phyloP scores from a whole-genome alignment of 37 sponge, comb jelly and placozoan species.

The Bolinopsis microptera region DNA sequence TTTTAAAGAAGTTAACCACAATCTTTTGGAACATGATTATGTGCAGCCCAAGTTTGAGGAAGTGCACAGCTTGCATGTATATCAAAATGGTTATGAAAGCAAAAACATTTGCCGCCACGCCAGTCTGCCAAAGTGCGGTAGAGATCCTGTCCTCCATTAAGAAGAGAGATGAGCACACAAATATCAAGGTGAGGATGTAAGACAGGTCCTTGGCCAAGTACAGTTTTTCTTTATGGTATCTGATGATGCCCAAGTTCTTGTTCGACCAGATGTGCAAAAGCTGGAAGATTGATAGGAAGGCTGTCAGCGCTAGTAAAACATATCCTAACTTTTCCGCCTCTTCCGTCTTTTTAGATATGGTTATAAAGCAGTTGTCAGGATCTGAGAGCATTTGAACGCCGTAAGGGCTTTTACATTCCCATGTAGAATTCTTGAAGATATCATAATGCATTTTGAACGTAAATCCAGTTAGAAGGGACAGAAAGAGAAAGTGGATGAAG shows the following conservation, averaged over 20 bases:
- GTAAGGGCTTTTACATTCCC: neutral
- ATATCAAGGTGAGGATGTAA: neutral
- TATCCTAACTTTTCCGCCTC: neutral
- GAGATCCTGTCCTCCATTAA: neutral
- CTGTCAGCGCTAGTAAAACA: neutral
- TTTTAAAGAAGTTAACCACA: neutral
- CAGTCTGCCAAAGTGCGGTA: neutral
- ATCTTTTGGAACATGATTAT: constrained; percentile 2
- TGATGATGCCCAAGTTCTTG: neutral
- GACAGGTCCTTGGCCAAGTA: neutral
- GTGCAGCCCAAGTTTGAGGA: neutral
- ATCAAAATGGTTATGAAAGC: neutral
- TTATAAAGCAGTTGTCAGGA: neutral
- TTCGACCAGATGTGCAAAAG: neutral
- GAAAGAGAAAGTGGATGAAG: neutral
- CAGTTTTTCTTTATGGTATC: neutral
- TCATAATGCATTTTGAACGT: neutral
- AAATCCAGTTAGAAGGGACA: neutral
- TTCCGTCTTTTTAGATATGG: neutral
- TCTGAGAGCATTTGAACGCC: neutral
- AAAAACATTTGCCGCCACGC: neutral
- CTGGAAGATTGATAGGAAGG: neutral
- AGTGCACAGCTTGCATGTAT: neutral
- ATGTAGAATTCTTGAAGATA: neutral
- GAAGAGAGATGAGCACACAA: neutral